phyloP scores from a whole-genome alignment of 2,113 vertebrate genomes.

The Cryptomyrus ogoouensis region DNA sequence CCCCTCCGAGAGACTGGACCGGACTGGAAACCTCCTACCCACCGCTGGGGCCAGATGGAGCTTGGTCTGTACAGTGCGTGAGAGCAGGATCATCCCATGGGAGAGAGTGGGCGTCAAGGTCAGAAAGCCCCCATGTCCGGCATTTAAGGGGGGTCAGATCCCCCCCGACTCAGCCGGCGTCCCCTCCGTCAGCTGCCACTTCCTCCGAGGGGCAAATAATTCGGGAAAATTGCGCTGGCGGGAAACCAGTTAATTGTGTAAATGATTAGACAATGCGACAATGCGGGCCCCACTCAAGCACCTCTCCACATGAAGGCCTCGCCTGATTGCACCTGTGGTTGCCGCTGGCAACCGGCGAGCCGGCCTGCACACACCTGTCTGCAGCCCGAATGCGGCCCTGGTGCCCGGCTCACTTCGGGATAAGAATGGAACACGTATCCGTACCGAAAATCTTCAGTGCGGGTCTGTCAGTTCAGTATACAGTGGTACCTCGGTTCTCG shows the following conservation, averaged over 20 bases:
- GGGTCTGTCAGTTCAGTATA: too few relatives aligned
- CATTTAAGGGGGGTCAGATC: not conserved
- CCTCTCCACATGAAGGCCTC: not conserved
- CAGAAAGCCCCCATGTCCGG: not conserved
- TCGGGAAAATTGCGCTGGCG: not conserved
- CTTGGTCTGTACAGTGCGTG: not conserved
- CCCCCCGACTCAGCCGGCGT: not conserved
- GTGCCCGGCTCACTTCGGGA: too few relatives aligned
- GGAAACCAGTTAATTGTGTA: conserved; percentile 13
- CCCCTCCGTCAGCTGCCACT: not conserved
- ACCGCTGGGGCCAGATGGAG: not conserved
- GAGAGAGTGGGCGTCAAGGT: not conserved
- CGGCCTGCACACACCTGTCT: not conserved
- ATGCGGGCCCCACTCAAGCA: conserved; percentile 38
- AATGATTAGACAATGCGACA: conserved; percentile 4
- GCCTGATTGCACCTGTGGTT: conserved; percentile 26
- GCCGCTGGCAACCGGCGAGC: not conserved
- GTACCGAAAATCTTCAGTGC: too few relatives aligned
- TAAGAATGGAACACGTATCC: too few relatives aligned
- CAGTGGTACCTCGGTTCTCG: too few relatives aligned
- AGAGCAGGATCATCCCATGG: not conserved
- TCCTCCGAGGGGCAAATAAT: not conserved
- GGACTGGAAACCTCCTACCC: not conserved
- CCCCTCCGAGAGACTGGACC: not conserved
- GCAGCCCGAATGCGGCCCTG: not conserved